Evolutionary conservation across 2,113 vertebrate species (phyloP), one percentile per base, ranked within the genome.

Genomic region (Struthidea cinerea): DNA sequence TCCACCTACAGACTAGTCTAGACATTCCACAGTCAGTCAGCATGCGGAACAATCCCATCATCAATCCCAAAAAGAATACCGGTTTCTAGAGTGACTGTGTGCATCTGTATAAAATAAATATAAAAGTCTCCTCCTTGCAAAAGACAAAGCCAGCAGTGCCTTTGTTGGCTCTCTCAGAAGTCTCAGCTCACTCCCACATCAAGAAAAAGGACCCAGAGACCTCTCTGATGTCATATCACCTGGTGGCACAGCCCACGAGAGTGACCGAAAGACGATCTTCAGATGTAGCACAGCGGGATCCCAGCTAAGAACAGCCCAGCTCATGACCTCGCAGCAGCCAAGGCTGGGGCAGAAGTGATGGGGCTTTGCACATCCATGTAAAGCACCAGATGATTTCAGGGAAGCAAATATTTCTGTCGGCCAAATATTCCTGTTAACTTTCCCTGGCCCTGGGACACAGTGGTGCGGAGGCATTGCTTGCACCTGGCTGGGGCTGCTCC

Each of bases 271-370:
- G 64, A 14, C 5, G 7, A 3, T 42, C 46, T 70, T 88, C 52
- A 47, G 63, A 32, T 0, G 1, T 0, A 10, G 50, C 20, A 3
- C 11, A 6, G 5, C 6, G 22, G 61, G 52, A 85, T 57, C 20
- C 49, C 59, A 65, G 23, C 37, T 53, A 13, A 73, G 0, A 2
- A 24, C 61, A 83, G 32, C 32, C n/a, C 30, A 83, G 14, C 19
- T 44, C 39, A 7, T 19, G 49, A 65, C 67, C 28, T 26, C 1
- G 0, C 41, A 55, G 44, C 32, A 4, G 49, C 27, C 70, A 6
- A 24, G 47, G 15, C 21, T 4, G 4, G 28, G 26, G 13, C 55
- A 73, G 50, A 70, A 64, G 4, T 2, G 47, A 26, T 3, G 16
- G 22, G 33, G 4, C 18, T 90, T n/a, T 57, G 18, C 23, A 65